Base-by-base conservation (phyloP, 2,797 vertebrate genomes). In the Aselliscus stoliczkanus region DNA sequence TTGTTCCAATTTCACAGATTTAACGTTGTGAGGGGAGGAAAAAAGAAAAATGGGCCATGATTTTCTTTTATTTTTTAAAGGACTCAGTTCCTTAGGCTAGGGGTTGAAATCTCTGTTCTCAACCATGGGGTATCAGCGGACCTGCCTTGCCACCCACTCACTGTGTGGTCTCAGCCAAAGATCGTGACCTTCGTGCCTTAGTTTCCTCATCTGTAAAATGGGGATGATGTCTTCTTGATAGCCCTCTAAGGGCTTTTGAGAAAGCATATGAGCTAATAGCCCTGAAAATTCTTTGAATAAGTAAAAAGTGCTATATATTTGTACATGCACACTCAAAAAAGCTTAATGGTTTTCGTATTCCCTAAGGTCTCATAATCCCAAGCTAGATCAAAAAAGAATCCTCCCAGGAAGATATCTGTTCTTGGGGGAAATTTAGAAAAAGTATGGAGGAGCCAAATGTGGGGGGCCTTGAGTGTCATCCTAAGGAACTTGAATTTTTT, bases 1-100 rank as follows among this genome's bases (percentile, higher is more conserved):
- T 72, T 93, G 67, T 70, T 95, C 85, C 81, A 56, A 7, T 94
- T 90, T 93, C 69, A 76, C n/a, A 95, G 92, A 80, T 88, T 96
- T 90, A 62, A 77, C 39, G 47, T 88, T 37, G 13, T 64, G 54
- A 79, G 56, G 20, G 39, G 62, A 72, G 56, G 3, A 29, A n/a
- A 58, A 29, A 7, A 17, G 44, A 34, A 62, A 64, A 88, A 70
- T 56, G 67, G 81, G 23, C 37, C 72, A 90, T n/a, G 23, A 2
- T 58, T 37, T 25, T 31, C 54, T 60, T 76, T 58, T 37, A 21
- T 31, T 60, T 52, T 70, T 85, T 81, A 15, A 88, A 94, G 65
- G 44, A 75, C 47, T 69, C 42, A 4, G 10, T 67, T 76, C 56
- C 93, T 93, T 81, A 65, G 12, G 18, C 62, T 27, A 69, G 10